Evolutionary conservation across 2,888 invertebrate species (phyloP).

Genomic region (Pseudococcus longispinus): DNA sequence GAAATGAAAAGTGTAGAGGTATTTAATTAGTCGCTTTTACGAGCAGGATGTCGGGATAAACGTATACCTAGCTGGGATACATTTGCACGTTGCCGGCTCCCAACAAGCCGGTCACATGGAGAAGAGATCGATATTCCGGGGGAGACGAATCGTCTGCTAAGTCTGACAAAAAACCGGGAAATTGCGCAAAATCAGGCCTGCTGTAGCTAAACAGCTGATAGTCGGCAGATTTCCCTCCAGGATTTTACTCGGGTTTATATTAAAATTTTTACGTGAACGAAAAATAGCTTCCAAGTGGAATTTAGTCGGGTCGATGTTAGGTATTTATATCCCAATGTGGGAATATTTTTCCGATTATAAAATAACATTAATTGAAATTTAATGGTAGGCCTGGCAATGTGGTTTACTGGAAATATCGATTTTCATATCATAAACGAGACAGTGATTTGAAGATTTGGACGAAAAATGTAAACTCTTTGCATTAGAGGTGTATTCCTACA

Average conservation of each 20-base stretch:
- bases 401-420: background rate
- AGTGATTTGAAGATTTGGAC: background rate
- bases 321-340: no score
- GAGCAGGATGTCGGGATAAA: slow-evolving; percentile 1
- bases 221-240: background rate
- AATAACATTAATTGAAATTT: background rate
- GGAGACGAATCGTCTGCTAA: slow-evolving; percentile 49
- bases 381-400: background rate
- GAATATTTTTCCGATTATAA: background rate
- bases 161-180: slow-evolving; percentile 36
- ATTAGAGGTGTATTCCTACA: no score
- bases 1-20: background rate
- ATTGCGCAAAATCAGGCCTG: slow-evolving; percentile 31
- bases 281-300: background rate
- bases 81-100: slow-evolving; percentile 30
- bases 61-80: background rate
- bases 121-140: slow-evolving; percentile 47
- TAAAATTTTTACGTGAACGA: background rate
- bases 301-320: background rate
- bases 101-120: slow-evolving; percentile 33
- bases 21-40: slow-evolving; percentile 9
- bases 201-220: slow-evolving; percentile 9
- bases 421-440: background rate
- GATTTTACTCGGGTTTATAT: background rate
- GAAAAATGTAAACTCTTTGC: background rate